phyloP scores from a whole-genome alignment of 2,888 invertebrate genomes.

The Drosophila austrosaltans region DNA sequence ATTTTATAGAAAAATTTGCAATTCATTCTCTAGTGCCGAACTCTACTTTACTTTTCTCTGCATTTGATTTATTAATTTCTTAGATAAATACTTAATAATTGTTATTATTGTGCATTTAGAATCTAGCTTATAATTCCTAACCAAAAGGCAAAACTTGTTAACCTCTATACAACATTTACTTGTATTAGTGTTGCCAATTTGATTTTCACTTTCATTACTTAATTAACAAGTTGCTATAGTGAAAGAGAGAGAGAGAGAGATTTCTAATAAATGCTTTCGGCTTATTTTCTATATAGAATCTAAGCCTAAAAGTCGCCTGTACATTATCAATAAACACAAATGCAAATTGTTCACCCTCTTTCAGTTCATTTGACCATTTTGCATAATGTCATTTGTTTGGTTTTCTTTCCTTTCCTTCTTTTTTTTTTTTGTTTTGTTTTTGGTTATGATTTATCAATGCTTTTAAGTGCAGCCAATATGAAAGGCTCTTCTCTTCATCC shows the following conservation, averaged over 20 bases:
- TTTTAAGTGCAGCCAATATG: constrained; percentile 74
- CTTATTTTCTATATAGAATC: constrained; percentile 1
- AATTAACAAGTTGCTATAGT: neutral
- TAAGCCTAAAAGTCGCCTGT: constrained; percentile 1
- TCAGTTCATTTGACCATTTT: neutral
- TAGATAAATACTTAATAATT: too few relatives aligned
- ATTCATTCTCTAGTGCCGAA: too few relatives aligned
- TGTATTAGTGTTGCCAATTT: too few relatives aligned
- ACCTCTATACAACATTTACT: too few relatives aligned
- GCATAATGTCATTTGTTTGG: constrained; percentile 12
- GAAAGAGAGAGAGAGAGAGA: neutral
- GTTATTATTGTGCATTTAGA: too few relatives aligned
- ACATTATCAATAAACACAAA: constrained; percentile 38
- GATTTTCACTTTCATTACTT: neutral
- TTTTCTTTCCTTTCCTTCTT: neutral
- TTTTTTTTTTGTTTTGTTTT: constrained; percentile 9
- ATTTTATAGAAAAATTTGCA: too few relatives aligned
- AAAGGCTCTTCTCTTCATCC: neutral
- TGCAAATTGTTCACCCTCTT: constrained; percentile 34
- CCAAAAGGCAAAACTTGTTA: too few relatives aligned
- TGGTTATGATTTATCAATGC: constrained; percentile 80
- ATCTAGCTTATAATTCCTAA: too few relatives aligned
- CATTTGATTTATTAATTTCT: too few relatives aligned
- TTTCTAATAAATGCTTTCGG: neutral
- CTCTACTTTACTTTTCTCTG: too few relatives aligned